phyloP scores from a whole-genome alignment of 2,797 vertebrate species.

The Epinephelus awoara region DNA sequence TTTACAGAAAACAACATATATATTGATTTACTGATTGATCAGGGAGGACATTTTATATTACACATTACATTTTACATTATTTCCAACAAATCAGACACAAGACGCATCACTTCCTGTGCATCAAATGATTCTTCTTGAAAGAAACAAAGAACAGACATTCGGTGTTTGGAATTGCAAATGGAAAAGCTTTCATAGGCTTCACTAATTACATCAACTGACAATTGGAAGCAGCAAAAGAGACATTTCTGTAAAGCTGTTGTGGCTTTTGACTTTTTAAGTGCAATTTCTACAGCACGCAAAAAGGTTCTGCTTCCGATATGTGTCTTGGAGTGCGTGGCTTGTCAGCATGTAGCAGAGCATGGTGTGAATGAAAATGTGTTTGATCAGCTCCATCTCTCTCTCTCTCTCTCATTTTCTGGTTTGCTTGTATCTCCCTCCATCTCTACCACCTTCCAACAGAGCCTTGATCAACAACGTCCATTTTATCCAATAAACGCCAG shows the following conservation, averaged over 20 bases:
- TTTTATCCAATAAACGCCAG: slow-evolving; percentile 75
- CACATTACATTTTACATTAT: too few species aligned
- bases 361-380: slow-evolving; percentile 54
- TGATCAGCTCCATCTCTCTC: slow-evolving; percentile 50
- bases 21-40: too few species aligned
- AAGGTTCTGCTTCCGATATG: background rate
- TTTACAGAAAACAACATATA: too few species aligned
- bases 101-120: slow-evolving; percentile 19
- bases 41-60: too few species aligned
- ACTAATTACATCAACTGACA: slow-evolving; percentile 28
- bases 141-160: slow-evolving; percentile 24
- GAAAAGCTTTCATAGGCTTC: slow-evolving; percentile 28
- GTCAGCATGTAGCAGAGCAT: slow-evolving; percentile 50
- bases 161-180: slow-evolving; percentile 31
- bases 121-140: slow-evolving; percentile 14
- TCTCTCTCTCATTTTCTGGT: slow-evolving; percentile 42
- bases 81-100: slow-evolving; percentile 28
- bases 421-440: slow-evolving; percentile 65
- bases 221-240: slow-evolving; percentile 25
- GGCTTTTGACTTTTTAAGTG: slow-evolving; percentile 38
- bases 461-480: slow-evolving; percentile 77
- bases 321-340: slow-evolving; percentile 21
- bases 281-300: slow-evolving; percentile 24
- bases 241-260: slow-evolving; percentile 27
- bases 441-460: slow-evolving; percentile 69